Base-by-base conservation (phyloP, 2,113 vertebrate species). In the Turnix velox region DNA sequence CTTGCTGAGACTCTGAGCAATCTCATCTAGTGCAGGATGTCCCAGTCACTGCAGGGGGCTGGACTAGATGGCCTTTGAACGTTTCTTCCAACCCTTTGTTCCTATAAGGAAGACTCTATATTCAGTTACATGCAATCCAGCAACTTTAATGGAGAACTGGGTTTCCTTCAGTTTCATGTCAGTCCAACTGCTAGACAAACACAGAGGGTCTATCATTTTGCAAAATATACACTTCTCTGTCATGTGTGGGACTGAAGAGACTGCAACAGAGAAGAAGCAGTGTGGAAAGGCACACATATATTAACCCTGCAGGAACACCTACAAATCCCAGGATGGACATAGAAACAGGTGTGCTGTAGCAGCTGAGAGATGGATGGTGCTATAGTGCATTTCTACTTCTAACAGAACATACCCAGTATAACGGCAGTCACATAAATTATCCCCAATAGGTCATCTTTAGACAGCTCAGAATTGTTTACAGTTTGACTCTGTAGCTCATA, bases 201-300 rank as follows among this genome's bases (percentile, higher is more conserved):
- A n/a, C 12, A 10, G 61, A 61, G 27, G 42, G 43, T 6, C 18
- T 43, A 10, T 51, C 16, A 1, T n/a, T 42, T 52, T 24, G 14
- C 28, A 39, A 12, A 87, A 31, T 20, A 20, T 22, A 28, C 15
- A 22, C 18, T 15, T 49, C 7, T 35, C 27, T 42, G 35, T 6
- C 1, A 18, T 1, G 0, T 14, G 46, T 0, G 7, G 27, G 5
- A 6, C 18, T 23, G 37, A 18, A 74, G 45, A 7, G 39, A 31
- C 37, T n/a, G 54, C 49, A 24, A 2, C 0, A 14, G 45, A 6
- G 4, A 39, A 4, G 61, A 42, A 30, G 22, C 18, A 6, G 23
- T 7, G 75, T 15, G 42, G 63, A 55, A 57, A 69, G 49, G 28
- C 18, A 10, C 12, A 4, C 0, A 1, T 25, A 2, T 12, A 15